Evolutionary conservation across 2,113 vertebrate genomes (phyloP).

Genomic region (Sterrhoptilus dennistouni): DNA sequence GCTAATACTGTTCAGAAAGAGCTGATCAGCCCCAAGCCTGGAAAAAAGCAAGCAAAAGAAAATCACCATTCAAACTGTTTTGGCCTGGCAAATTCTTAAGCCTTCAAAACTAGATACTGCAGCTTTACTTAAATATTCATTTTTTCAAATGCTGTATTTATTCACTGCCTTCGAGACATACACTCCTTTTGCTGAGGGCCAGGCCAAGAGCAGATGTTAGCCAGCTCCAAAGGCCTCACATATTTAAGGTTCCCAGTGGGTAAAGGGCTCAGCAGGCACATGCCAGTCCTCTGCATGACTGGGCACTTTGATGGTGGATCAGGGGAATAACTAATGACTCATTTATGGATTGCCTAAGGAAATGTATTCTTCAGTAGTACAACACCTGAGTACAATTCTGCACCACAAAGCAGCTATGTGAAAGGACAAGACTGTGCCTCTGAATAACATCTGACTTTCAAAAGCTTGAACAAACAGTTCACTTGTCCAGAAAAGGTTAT

Average conservation of each 20-base stretch:
- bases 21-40: not conserved
- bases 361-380: not conserved
- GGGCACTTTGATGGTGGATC: not conserved
- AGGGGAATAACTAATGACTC: constrained; percentile 10
- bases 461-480: not conserved
- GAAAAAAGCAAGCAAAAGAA: not conserved
- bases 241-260: not conserved
- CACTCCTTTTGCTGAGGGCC: not conserved
- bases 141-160: not conserved
- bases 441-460: not conserved
- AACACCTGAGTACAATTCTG: not conserved
- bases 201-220: not conserved
- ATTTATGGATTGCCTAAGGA: constrained; percentile 39
- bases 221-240: not conserved
- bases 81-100: not conserved
- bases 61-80: not conserved
- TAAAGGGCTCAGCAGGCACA: not conserved
- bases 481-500: not conserved
- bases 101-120: not conserved
- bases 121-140: not conserved
- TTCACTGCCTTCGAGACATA: not conserved
- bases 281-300: not conserved
- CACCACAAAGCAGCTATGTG: not conserved
- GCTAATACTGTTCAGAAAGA: not conserved
- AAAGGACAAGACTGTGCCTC: not conserved